Evolutionary conservation across 2,113 vertebrate species (phyloP).

Genomic region (Malurus melanocephalus): DNA sequence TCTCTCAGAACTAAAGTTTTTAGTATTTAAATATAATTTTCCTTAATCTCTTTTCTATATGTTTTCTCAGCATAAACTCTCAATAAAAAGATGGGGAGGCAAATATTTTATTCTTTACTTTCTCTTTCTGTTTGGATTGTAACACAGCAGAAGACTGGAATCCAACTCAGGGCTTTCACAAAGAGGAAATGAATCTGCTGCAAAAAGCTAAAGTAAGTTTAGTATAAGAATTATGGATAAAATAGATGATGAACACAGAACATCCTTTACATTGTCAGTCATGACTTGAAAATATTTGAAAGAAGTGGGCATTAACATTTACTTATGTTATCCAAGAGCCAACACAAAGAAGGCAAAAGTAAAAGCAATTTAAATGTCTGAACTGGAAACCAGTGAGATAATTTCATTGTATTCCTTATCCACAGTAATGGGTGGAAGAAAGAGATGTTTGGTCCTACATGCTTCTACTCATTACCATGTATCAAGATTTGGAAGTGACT

Average conservation of each 20-base stretch:
- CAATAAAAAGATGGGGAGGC: not conserved
- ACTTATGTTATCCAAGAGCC: not conserved
- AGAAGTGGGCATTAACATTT: not conserved
- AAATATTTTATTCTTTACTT: not conserved
- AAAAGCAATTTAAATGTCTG: not conserved
- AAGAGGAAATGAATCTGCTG: not conserved
- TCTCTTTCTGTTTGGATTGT: not conserved
- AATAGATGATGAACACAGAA: not conserved
- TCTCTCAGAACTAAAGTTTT: not conserved
- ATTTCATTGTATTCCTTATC: not conserved
- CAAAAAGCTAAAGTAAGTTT: not conserved
- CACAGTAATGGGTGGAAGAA: not conserved
- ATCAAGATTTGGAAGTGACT: not conserved
- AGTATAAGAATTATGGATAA: not conserved
- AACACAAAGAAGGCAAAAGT: not conserved
- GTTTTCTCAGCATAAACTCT: not conserved
- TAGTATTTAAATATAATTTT: not conserved
- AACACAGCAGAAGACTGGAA: not conserved
- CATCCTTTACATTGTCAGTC: not conserved
- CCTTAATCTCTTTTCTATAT: not conserved
- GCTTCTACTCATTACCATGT: not conserved
- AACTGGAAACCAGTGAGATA: not conserved
- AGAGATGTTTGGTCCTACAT: not conserved
- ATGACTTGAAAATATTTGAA: not conserved
- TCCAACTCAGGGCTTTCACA: not conserved